Evolutionary conservation across 2,888 invertebrate species (phyloP), one percentile per base, ranked within the genome.

Genomic region (Galerucella pusilla): DNA sequence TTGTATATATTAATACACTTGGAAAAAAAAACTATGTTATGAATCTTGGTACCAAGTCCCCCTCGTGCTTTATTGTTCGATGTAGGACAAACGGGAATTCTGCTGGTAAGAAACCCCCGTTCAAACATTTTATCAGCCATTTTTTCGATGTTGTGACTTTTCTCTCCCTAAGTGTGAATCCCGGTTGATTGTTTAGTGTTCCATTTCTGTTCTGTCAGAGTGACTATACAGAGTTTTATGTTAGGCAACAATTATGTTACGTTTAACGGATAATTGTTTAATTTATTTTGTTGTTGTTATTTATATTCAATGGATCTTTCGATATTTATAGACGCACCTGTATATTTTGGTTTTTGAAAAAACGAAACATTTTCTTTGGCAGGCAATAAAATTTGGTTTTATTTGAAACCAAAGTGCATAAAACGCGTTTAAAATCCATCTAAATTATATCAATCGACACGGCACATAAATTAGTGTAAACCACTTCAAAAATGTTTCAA

Each of bases 1-100:
- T 84, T 85, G 85, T 86, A 85, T 83, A 85, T 85, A 86, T 73
- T 63, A 45, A 71, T 74, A 77, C 73, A 77, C 76, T 77, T 78
- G 35, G 20, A 28, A 77, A 67, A 71, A 70, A 70, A 71, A 71
- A 70, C 54, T 77, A 78, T 80, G 78, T 82, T 80, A 81, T 75
- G 77, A 77, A 78, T 78, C 78, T 79, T 79, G 75, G 76, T 61
- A 69, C 64, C 68, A 67, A 71, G 75, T 72, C 72, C 70, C 74
- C 70, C 75, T 71, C 74, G 79, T 77, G 80, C 79, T 80, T 80
- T 79, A 77, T 77, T 78, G 78, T 78, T 78, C 63, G 57, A 35
- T 68, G 72, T 66, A 61, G 59, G 66, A 28, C 25, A 60, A 20
- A 59, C 73, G 71, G 77, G 75, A 68, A 65, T 71, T 76, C 81